Evolutionary conservation across 2,113 vertebrate species (phyloP).

Genomic region (Protobothrops flavoviridis): DNA sequence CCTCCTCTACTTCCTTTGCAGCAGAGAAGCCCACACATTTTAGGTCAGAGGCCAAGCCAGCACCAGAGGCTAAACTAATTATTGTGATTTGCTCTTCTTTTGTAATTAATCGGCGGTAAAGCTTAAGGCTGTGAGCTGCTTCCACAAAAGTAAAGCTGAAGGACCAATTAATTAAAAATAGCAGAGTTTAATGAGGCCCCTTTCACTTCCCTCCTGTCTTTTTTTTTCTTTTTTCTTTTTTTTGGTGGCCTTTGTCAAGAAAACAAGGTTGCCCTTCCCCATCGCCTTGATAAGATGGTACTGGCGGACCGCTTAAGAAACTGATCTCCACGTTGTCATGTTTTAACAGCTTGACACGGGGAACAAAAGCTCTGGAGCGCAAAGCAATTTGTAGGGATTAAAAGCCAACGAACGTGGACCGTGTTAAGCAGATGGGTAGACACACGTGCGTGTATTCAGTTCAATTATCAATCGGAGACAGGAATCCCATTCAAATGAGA

Average conservation of each 20-base stretch:
- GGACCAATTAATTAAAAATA: slow-evolving; percentile 91
- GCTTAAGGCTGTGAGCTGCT: slow-evolving; percentile 81
- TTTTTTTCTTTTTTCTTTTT: slow-evolving; percentile 60
- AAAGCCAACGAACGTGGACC: slow-evolving; percentile 54
- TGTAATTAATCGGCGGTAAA: slow-evolving; percentile 87
- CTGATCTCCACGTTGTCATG: slow-evolving; percentile 59
- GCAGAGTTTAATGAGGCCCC: slow-evolving; percentile 73
- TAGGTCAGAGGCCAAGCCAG: slow-evolving; percentile 74
- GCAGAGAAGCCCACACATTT: slow-evolving; percentile 52
- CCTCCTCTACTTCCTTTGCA: slow-evolving; percentile 10
- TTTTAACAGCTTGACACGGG: slow-evolving; percentile 70
- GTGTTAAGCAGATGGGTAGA: not conserved
- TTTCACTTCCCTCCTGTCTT: slow-evolving; percentile 64
- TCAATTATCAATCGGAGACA: slow-evolving; percentile 67
- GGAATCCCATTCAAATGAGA: slow-evolving; percentile 38
- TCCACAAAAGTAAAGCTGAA: slow-evolving; percentile 80
- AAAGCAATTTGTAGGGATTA: slow-evolving; percentile 72
- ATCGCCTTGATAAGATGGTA: slow-evolving; percentile 66
- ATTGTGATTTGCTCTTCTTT: slow-evolving; percentile 84
- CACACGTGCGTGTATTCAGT: slow-evolving; percentile 7
- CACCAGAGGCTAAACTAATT: slow-evolving; percentile 80
- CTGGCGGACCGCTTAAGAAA: slow-evolving; percentile 63
- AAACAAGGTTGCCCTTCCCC: slow-evolving; percentile 61
- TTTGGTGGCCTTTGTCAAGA: slow-evolving; percentile 61
- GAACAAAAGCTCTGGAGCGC: slow-evolving; percentile 74